Evolutionary conservation across 2,797 vertebrate species (phyloP).

Genomic region (Intellagama lesueurii): DNA sequence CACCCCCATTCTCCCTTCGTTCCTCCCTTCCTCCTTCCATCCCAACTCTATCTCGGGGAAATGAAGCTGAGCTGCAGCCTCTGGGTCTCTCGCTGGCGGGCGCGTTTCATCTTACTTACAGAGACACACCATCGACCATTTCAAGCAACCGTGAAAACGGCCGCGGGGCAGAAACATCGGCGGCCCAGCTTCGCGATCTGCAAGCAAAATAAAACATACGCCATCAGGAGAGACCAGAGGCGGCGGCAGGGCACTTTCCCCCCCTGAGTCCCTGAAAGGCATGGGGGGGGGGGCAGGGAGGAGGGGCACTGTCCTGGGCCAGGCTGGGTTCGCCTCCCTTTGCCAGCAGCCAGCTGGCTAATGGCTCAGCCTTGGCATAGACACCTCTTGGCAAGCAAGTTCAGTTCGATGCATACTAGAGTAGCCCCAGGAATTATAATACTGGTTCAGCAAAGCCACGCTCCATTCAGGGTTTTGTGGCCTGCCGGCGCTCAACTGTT

Average conservation of each 20-base stretch:
- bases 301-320: too few species aligned
- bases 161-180: constrained; percentile 79
- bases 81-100: constrained; percentile 60
- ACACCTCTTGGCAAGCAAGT: neutral
- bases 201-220: constrained; percentile 81
- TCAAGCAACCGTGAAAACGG: constrained; percentile 84
- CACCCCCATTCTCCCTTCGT: too few species aligned
- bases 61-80: neutral
- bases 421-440: neutral
- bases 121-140: constrained; percentile 85
- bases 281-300: neutral
- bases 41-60: neutral
- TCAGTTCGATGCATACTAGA: neutral
- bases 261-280: neutral
- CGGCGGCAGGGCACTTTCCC: constrained; percentile 42
- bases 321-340: neutral
- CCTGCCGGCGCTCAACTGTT: too few species aligned
- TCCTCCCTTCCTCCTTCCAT: too few species aligned
- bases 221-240: constrained; percentile 76
- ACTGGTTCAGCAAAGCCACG: neutral
- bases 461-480: neutral
- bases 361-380: neutral
- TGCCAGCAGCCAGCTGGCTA: neutral
- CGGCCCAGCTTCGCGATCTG: constrained; percentile 81
- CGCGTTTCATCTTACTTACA: constrained; percentile 81